These are phyloP conservation scores for Epizoanthus stellaris DNA, from an alignment of 92 coral and sea anemone species.

Conservation along the genomic window DNA sequence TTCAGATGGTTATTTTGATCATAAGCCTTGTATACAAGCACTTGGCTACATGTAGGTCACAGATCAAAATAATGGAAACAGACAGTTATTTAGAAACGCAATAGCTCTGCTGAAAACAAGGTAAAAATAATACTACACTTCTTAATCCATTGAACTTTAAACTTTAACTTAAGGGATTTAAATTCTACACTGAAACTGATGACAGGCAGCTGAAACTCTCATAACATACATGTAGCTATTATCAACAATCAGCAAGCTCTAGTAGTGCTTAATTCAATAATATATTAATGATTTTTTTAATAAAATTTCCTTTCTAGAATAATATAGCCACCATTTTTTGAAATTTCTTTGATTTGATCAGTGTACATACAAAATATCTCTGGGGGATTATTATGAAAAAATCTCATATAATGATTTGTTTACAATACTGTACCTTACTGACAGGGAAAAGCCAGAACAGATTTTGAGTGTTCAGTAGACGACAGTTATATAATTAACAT, in stretches of 20 bases:
- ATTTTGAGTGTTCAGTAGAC: background rate
- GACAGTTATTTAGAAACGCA: background rate
- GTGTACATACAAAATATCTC: background rate
- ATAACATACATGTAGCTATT: too few relatives aligned
- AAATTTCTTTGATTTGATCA: too few relatives aligned
- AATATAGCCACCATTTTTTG: too few relatives aligned
- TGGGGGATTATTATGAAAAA: background rate
- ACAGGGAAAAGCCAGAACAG: background rate
- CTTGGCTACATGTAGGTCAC: background rate
- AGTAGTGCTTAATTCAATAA: too few relatives aligned
- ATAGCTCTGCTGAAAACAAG: background rate
- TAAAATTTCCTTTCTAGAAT: too few relatives aligned
- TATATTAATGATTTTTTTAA: too few relatives aligned
- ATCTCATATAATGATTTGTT: background rate
- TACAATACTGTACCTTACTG: background rate
- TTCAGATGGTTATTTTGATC: too few relatives aligned
- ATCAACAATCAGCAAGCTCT: background rate
- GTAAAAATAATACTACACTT: background rate
- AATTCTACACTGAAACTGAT: background rate
- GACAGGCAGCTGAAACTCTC: background rate
- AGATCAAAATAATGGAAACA: background rate
- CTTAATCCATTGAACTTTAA: background rate
- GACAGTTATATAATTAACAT: too few relatives aligned
- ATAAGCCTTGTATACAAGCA: too few relatives aligned
- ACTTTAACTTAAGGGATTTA: background rate